These are phyloP conservation scores for Tachystola acroxantha DNA, from an alignment of 2,888 invertebrate species.

Conservation along the genomic window DNA sequence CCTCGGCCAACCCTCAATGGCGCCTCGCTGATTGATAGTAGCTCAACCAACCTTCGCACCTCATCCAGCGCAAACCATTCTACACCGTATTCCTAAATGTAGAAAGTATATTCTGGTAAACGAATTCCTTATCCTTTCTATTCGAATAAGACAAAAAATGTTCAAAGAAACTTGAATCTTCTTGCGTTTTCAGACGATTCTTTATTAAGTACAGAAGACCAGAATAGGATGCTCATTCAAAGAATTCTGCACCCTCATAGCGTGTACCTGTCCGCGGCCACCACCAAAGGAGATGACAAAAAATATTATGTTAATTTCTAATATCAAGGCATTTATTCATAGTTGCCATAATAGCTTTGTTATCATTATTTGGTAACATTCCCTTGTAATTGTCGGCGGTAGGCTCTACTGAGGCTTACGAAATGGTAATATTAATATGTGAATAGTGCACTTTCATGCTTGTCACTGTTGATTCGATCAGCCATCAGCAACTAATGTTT, in stretches of 20 bases:
- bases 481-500: too few species aligned
- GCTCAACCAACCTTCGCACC: conserved; percentile 62
- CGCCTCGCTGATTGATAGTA: conserved; percentile 77
- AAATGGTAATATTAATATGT: conserved; percentile 33
- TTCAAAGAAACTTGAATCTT: conserved; percentile 24
- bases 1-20: conserved; percentile 74
- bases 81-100: conserved; percentile 21
- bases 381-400: conserved; percentile 51
- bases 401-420: conserved; percentile 26
- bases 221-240: conserved; percentile 59
- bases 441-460: conserved; percentile 39
- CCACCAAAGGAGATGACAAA: conserved; percentile 69
- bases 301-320: conserved; percentile 74
- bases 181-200: conserved; percentile 16
- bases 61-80: conserved; percentile 23
- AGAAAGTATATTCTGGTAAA: conserved; percentile 23
- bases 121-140: conserved; percentile 19
- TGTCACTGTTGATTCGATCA: conserved; percentile 26
- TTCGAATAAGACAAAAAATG: conserved; percentile 21
- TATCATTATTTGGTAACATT: conserved; percentile 69
- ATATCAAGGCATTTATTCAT: conserved; percentile 71
- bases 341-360: conserved; percentile 72
- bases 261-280: conserved; percentile 73
- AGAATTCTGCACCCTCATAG: conserved; percentile 77
- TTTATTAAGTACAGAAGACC: conserved; percentile 15